Base-by-base conservation (phyloP, 2,888 invertebrate genomes). In the Eledone cirrhosa region DNA sequence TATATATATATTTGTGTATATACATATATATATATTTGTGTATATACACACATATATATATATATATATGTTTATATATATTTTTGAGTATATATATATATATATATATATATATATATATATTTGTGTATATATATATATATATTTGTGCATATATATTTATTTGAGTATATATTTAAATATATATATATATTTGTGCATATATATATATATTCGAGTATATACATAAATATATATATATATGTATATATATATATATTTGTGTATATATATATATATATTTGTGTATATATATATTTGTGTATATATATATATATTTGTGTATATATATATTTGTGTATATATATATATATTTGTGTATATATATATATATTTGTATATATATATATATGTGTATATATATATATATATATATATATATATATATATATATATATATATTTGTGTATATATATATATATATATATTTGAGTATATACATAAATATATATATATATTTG, bases 341-440 rank as follows among this genome's bases (percentile, higher is more conserved):
- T n/a, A n/a, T n/a, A n/a, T n/a, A n/a, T n/a, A n/a, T n/a, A n/a
- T n/a, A n/a, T n/a, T n/a, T n/a, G n/a, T n/a, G n/a, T n/a, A n/a
- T n/a, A 59, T 59, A 59, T 59, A 59, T 59, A 59, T 59, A 59
- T 59, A 59, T 59, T n/a, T 59, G 24, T 59, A 59, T 59, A 59
- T 59, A 59, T 59, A 59, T 59, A 59, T 59, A 59, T 59, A 59
- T 59, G 24, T 59, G 24, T 7, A 7, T 7, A 7, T 59, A 59
- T 59, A 59, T 59, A 59, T 59, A 59, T 59, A 59, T 59, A 59
- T 59, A 59, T 59, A 59, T 59, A n/a, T n/a, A 5, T n/a, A 5
- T 5, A 5, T 59, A 53, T 53, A 63, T 14, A 13, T 14, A 63
- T 14, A 63, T 14, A 63, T 14, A 63, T 14, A 63, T 14, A 63